Evolutionary conservation across 2,113 vertebrate genomes (phyloP), one percentile per base, ranked within the genome.

Genomic region (Campylorhamphus procurvoides): DNA sequence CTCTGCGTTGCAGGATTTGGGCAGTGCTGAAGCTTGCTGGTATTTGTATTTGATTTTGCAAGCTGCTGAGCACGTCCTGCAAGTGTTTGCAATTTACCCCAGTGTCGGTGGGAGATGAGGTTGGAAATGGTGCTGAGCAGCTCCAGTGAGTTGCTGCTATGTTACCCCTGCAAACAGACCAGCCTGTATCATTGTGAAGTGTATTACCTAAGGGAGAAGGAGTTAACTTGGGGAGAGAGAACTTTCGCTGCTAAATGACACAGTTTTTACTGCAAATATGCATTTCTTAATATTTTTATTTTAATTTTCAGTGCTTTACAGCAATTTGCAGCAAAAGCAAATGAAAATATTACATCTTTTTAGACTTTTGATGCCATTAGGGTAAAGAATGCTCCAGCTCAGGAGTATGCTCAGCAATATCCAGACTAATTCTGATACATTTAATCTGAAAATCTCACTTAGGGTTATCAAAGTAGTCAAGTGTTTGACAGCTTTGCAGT

Each of bases 321-420:
- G 28, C 50, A 40, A 52, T 60, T 72, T 85, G 27, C 28, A 78
- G 46, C 37, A 83, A 83, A 90, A 52, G 11, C 28, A 88, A 63
- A 20, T 46, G 39, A 66, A 84, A 93, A 29, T 82, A 53, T 1
- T 42, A 12, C 7, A 46, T 76, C 28, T 79, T 0, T 59, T 72
- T 47, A 42, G 29, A 52, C 53, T 88, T 69, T 53, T 69, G 53
- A 29, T 0, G 1, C 19, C 0, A 0, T 23, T 78, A 29, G 9
- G 8, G 10, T 89, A 63, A 78, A 77, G 42, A 91, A 29, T 4
- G 2, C 18, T 74, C 8, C 7, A 22, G 23, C 14, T 74, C 27
- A 42, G 42, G 19, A 46, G 14, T 37, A 25, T n/a, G 6, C 80
- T 89, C 31, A 67, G 27, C 35, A 76, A 22, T 64, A 62, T 40